Evolutionary conservation across 1,140 invertebrate species (phyloP).

Genomic region (Phymastichus coffea): DNA sequence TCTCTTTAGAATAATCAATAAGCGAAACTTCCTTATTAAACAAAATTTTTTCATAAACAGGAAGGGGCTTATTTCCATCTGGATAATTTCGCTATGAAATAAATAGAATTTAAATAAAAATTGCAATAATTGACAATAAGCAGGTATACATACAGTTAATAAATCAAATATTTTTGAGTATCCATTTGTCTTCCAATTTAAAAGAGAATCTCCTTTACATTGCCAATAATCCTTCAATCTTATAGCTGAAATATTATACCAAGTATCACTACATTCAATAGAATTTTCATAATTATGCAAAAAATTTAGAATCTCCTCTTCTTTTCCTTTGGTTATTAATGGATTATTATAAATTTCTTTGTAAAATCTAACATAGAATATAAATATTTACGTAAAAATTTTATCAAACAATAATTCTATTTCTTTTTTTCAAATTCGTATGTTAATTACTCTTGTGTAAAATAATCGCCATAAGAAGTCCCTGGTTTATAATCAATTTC

Average conservation of each 20-base stretch:
- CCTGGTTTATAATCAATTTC: slow-evolving; percentile 37
- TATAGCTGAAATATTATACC: slow-evolving; percentile 62
- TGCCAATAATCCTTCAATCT: slow-evolving; percentile 59
- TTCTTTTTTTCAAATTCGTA: slow-evolving; percentile 7
- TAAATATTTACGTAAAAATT: neutral
- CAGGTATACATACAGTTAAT: slow-evolving; percentile 55
- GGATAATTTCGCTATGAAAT: slow-evolving; percentile 42
- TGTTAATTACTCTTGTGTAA: slow-evolving; percentile 46
- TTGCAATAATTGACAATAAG: slow-evolving; percentile 7
- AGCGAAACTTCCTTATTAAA: slow-evolving; percentile 43
- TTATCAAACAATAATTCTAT: neutral
- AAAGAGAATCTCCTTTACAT: slow-evolving; percentile 61
- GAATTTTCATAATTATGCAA: slow-evolving; percentile 59
- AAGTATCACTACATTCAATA: slow-evolving; percentile 61
- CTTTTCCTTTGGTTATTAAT: slow-evolving; percentile 38
- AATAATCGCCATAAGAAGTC: slow-evolving; percentile 54
- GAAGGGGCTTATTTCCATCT: slow-evolving; percentile 28
- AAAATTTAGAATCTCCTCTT: slow-evolving; percentile 57
- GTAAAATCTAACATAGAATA: slow-evolving; percentile 42
- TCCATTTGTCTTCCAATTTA: slow-evolving; percentile 65
- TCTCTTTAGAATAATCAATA: slow-evolving; percentile 40
- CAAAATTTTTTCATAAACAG: slow-evolving; percentile 42
- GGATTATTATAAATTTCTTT: slow-evolving; percentile 35
- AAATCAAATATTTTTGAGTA: slow-evolving; percentile 62
- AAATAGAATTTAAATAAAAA: slow-evolving; percentile 11